Evolutionary conservation across 1,140 invertebrate species (phyloP).

Genomic region (Bombus cullumanus): DNA sequence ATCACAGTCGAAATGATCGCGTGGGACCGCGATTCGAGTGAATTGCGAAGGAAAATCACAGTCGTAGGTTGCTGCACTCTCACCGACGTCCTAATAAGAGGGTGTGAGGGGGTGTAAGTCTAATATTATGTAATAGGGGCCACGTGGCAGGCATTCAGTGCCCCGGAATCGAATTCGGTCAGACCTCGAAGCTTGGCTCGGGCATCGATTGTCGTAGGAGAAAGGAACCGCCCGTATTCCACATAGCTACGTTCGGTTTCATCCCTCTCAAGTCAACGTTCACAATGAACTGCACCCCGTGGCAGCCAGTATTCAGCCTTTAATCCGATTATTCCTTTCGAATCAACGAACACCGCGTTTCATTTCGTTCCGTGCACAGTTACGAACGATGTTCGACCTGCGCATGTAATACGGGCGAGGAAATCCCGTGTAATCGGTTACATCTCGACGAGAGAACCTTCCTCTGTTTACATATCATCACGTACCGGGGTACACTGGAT

Average conservation of each 20-base stretch:
- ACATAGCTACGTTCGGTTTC: constrained; percentile 60
- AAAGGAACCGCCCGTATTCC: constrained; percentile 38
- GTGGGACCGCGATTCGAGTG: constrained; percentile 52
- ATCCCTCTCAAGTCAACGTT: constrained; percentile 68
- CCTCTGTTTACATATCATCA: constrained; percentile 3
- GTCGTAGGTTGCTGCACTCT: neutral
- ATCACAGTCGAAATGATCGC: constrained; percentile 63
- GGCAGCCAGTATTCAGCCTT: constrained; percentile 60
- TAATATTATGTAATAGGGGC: constrained; percentile 63
- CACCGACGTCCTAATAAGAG: constrained; percentile 30
- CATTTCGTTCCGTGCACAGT: constrained; percentile 29
- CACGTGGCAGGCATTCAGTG: constrained; percentile 55
- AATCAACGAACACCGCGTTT: constrained; percentile 66
- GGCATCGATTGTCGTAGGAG: constrained; percentile 50
- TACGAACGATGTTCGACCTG: constrained; percentile 7
- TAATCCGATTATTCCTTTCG: constrained; percentile 75
- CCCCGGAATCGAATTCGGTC: constrained; percentile 58
- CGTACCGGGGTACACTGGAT: no score
- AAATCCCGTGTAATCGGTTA: constrained; percentile 38
- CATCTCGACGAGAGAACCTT: constrained; percentile 3
- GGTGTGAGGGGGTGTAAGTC: constrained; percentile 57
- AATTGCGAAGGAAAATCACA: constrained; percentile 44
- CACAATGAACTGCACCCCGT: constrained; percentile 67
- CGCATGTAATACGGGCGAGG: constrained; percentile 36
- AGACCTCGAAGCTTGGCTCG: neutral